phyloP scores from a whole-genome alignment of 2,888 invertebrate genomes.

The Leucoptera coffeella region DNA sequence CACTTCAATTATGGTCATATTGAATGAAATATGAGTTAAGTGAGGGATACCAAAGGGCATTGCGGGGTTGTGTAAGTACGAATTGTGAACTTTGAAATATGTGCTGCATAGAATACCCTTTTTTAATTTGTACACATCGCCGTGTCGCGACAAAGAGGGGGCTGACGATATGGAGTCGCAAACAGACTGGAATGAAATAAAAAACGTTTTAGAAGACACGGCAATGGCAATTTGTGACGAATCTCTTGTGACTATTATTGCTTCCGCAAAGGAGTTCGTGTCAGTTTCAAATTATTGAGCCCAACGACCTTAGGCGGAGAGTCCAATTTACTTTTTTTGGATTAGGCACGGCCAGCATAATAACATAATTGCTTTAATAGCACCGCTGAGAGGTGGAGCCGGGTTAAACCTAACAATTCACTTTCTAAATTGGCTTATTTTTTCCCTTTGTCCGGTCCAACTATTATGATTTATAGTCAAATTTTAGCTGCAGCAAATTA shows the following conservation, averaged over 20 bases:
- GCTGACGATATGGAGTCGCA: slow-evolving; percentile 8
- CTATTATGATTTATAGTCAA: slow-evolving; percentile 53
- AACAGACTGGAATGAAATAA: not conserved
- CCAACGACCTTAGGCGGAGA: slow-evolving; percentile 47
- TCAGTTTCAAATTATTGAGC: slow-evolving; percentile 46
- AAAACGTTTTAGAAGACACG: too few species aligned
- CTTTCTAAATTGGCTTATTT: slow-evolving; percentile 53
- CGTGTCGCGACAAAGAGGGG: slow-evolving; percentile 36
- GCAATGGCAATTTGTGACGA: slow-evolving; percentile 36
- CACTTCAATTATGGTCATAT: slow-evolving; percentile 50
- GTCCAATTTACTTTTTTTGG: slow-evolving; percentile 52
- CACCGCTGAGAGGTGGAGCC: slow-evolving; percentile 28
- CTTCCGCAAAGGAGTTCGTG: slow-evolving; percentile 53
- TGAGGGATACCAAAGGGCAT: slow-evolving; percentile 51
- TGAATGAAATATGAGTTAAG: slow-evolving; percentile 51
- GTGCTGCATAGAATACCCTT: slow-evolving; percentile 36
- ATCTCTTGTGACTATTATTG: slow-evolving; percentile 48
- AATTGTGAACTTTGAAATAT: slow-evolving; percentile 48
- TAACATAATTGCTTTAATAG: slow-evolving; percentile 54
- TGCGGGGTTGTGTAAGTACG: slow-evolving; percentile 36
- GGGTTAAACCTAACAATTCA: slow-evolving; percentile 50
- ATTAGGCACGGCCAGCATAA: slow-evolving; percentile 53
- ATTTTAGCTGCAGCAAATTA: slow-evolving; percentile 53
- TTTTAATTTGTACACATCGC: slow-evolving; percentile 48
- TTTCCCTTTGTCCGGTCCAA: slow-evolving; percentile 45